Evolutionary conservation across 1,140 invertebrate genomes (phyloP), one percentile per base, ranked within the genome.

Genomic region (Drosophila sp.): DNA sequence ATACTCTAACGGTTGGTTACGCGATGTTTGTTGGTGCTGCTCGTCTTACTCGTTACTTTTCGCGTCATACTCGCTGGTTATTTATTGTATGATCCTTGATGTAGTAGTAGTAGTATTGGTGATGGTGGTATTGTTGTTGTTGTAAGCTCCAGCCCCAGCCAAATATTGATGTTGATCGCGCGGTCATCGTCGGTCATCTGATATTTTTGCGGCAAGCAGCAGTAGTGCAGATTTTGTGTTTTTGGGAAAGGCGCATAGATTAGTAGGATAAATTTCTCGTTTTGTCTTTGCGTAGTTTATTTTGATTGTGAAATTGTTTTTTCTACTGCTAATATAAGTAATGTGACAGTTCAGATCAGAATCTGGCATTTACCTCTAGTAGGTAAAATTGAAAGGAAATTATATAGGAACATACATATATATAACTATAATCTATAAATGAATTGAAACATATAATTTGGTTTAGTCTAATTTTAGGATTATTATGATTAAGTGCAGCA

Each of bases 181-280:
- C 10, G 44, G 44, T 50, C 44, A 50, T 50, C 44, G 44, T 27
- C 44, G 44, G 44, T 50, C 44, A 50, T 50, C 44, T 50, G 44
- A 50, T 50, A 50, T 50, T 25, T 50, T 27, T 10, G 44, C 27
- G 5, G 23, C 25, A 10, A 2, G 7, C 27, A 3, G 44, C 17
- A 17, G 17, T 17, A 17, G 17, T 17, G 41, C 17, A 6, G 44
- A 7, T 47, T 47, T 23, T 47, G 44, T 1, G 44, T 3, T 47
- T 47, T 23, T 47, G 44, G 44, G 44, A 50, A 27, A 50, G 44
- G 44, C 44, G 44, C 44, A 50, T 50, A 27, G 25, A 27, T 50
- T 50, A 50, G 44, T 50, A 27, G 23, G 7, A 50, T 50, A 27
- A 25, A 27, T 50, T 50, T 50, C 7, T 2, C 23, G 44, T 25